phyloP scores from a whole-genome alignment of 1,140 invertebrate species.

The Atta texana region DNA sequence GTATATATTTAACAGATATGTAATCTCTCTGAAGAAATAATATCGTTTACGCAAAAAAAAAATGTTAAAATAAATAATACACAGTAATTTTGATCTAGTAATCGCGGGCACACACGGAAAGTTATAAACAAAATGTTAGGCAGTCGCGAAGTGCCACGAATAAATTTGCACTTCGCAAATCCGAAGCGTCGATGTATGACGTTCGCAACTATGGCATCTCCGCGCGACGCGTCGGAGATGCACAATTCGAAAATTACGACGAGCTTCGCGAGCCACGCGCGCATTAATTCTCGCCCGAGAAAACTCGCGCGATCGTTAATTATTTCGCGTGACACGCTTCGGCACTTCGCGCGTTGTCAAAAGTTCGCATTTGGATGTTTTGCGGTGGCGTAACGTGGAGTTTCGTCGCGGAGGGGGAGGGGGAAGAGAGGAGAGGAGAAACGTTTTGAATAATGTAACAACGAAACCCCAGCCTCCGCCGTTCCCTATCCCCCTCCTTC shows the following conservation, averaged over 20 bases:
- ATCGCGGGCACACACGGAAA: slow-evolving; percentile 15
- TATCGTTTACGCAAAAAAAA: no score
- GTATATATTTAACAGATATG: not conserved
- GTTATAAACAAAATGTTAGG: slow-evolving; percentile 47
- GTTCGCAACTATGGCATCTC: slow-evolving; percentile 20
- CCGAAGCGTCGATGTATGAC: slow-evolving; percentile 7
- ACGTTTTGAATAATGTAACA: slow-evolving; percentile 86
- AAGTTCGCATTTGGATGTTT: slow-evolving; percentile 83
- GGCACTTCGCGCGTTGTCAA: slow-evolving; percentile 83
- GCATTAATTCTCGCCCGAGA: slow-evolving; percentile 78
- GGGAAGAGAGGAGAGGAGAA: slow-evolving; percentile 13
- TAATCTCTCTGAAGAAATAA: not conserved
- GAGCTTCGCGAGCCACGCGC: slow-evolving; percentile 11
- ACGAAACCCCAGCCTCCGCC: slow-evolving; percentile 69
- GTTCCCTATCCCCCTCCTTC: not conserved
- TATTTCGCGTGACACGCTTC: slow-evolving; percentile 84
- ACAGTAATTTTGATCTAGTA: not conserved
- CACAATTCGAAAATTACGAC: slow-evolving; percentile 59
- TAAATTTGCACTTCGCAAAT: slow-evolving; percentile 49
- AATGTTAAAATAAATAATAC: not conserved
- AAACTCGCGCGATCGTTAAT: slow-evolving; percentile 85
- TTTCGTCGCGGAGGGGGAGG: slow-evolving; percentile 72
- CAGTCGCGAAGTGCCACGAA: slow-evolving; percentile 34
- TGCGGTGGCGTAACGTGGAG: slow-evolving; percentile 78
- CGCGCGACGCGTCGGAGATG: slow-evolving; percentile 5